Evolutionary conservation across 2,888 invertebrate species (phyloP), one percentile per base, ranked within the genome.

Genomic region (Ennomos quercinarius): DNA sequence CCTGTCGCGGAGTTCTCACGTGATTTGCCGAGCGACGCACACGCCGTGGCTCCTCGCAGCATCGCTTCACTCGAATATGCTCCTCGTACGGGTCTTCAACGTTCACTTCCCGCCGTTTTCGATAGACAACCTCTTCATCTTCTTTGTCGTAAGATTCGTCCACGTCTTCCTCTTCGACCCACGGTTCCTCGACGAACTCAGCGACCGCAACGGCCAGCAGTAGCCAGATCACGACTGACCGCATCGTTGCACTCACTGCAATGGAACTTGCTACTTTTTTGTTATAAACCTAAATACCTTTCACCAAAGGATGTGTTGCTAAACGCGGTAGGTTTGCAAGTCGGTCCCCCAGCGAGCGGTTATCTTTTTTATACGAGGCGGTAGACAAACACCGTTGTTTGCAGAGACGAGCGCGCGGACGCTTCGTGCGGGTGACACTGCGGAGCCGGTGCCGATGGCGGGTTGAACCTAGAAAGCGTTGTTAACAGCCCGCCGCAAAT

Each of bases 201-300:
- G 86, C 86, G 63, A 72, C 78, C 59, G 76, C 82, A 52, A 84
- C 67, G 43, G 81, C 78, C 48, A 80, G 55, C 51, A 86, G 65
- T 57, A 88, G 73, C 81, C 80, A 68, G 64, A 81, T 73, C 66
- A 67, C 60, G 47, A 78, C 74, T 62, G 77, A 71, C 76, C 83
- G 83, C 91, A 91, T 91, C 71, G 78, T 70, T 78, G 66, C 59
- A 66, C 66, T 66, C 72, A 81, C 80, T 83, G 84, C 74, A 74
- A 72, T 70, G 68, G 69, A 74, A 67, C 61, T 61, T 58, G 62
- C 52, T 58, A 74, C 84, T 87, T 87, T 84, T 89, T 87, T 86
- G 77, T 84, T 88, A 80, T 87, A 88, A 87, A 86, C 74, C 80
- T 54, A 13, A 72, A 69, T 68, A 79, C 88, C 87, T 87, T 88